These are phyloP conservation scores for Eupeodes luniger DNA, from an alignment of 2,888 invertebrate genomes.

Conservation along the genomic window DNA sequence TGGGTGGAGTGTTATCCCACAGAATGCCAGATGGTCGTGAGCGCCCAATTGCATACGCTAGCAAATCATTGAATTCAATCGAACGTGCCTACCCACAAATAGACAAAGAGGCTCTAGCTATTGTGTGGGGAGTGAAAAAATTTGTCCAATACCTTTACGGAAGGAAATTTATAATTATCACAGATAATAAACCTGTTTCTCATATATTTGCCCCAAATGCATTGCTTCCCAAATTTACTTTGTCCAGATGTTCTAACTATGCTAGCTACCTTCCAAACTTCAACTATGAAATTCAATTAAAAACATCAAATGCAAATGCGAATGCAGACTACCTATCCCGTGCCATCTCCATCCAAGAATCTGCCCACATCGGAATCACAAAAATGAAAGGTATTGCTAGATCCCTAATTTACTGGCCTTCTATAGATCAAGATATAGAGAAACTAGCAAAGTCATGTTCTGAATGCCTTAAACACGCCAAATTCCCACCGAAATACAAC, in stretches of 20 bases:
- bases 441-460: neutral
- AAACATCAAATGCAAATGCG: neutral
- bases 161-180: neutral
- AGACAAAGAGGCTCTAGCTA: conserved; percentile 65
- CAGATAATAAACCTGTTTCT: neutral
- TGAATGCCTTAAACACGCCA: conserved; percentile 7
- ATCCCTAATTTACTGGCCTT: conserved; percentile 7
- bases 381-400: conserved; percentile 11
- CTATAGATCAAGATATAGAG: neutral
- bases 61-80: conserved; percentile 43
- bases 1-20: too few species aligned
- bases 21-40: too few species aligned
- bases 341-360: too few species aligned
- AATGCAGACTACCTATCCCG: neutral
- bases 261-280: neutral
- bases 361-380: neutral
- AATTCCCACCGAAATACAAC: neutral
- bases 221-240: neutral
- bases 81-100: conserved; percentile 61
- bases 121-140: conserved; percentile 43
- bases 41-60: too few species aligned
- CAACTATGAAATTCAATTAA: conserved; percentile 1
- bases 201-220: neutral
- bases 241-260: neutral
- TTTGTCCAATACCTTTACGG: neutral